Percentiles rank a stretch among this genome's conserved stretches.
phyloP scores from a whole-genome alignment of 37 sponge, comb jelly and placozoan species.

The Oscarella lobularis region DNA sequence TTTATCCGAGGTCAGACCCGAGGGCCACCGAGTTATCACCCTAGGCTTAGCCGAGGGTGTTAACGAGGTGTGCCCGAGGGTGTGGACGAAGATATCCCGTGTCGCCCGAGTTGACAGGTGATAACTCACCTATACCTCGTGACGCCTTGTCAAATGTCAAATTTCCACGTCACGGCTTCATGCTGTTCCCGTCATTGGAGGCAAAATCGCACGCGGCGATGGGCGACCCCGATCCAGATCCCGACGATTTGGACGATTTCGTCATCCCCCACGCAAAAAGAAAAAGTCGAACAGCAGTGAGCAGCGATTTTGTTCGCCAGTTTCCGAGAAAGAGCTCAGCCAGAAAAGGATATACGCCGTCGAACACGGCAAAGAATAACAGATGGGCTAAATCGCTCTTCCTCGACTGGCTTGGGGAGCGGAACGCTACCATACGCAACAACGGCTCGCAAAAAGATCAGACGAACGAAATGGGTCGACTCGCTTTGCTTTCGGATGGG shows the following conservation, averaged over 20 bases:
- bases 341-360: not conserved
- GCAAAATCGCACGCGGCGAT: no score
- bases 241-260: not conserved
- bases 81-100: not conserved
- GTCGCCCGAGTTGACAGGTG: not conserved
- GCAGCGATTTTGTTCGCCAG: no score
- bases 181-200: not conserved
- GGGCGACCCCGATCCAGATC: no score
- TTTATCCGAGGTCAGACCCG: not conserved
- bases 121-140: not conserved
- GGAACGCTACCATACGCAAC: no score
- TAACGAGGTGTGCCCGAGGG: not conserved
- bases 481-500: not conserved
- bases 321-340: no score
- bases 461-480: not conserved
- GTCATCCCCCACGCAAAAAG: not conserved
- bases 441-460: not conserved
- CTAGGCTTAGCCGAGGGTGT: no score
- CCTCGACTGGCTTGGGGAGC: not conserved
- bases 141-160: not conserved
- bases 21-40: no score
- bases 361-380: not conserved
- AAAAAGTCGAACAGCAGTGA: not conserved
- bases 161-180: not conserved
- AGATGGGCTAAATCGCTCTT: not conserved